These are phyloP conservation scores for Coecobrya sp. DNA, from an alignment of 2,888 invertebrate species.

Conservation along the genomic window DNA sequence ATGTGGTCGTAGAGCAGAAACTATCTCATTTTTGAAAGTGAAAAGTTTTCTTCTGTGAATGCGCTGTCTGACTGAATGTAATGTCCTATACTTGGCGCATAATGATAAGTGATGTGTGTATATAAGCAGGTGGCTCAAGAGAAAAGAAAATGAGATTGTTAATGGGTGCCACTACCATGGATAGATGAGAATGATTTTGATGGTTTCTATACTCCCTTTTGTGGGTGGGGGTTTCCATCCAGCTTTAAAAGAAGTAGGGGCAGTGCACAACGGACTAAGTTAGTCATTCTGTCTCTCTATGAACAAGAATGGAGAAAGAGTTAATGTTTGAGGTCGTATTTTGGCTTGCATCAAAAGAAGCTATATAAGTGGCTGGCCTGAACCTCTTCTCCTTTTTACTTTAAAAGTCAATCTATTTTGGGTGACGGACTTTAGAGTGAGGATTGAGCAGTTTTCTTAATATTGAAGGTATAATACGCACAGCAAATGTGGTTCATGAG, in stretches of 20 bases:
- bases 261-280: conserved; percentile 58
- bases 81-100: not conserved
- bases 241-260: conserved; percentile 9
- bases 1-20: conserved; percentile 37
- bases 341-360: not conserved
- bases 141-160: conserved; percentile 36
- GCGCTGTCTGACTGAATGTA: not conserved
- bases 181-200: conserved; percentile 39
- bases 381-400: conserved; percentile 25
- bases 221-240: conserved; percentile 34
- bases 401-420: conserved; percentile 35
- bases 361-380: not conserved
- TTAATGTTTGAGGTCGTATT: conserved; percentile 64
- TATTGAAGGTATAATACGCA: conserved; percentile 26
- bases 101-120: not conserved
- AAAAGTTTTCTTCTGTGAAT: conserved; percentile 38
- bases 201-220: not conserved
- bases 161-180: conserved; percentile 32
- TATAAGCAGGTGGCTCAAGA: conserved; percentile 45
- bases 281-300: conserved; percentile 47
- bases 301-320: conserved; percentile 11
- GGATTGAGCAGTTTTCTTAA: conserved; percentile 45
- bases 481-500: conserved; percentile 1
- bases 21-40: conserved; percentile 51
- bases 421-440: conserved; percentile 44